These are phyloP conservation scores for Psittacula cyanocephala DNA, from an alignment of 2,113 vertebrate species.

Conservation along the genomic window DNA sequence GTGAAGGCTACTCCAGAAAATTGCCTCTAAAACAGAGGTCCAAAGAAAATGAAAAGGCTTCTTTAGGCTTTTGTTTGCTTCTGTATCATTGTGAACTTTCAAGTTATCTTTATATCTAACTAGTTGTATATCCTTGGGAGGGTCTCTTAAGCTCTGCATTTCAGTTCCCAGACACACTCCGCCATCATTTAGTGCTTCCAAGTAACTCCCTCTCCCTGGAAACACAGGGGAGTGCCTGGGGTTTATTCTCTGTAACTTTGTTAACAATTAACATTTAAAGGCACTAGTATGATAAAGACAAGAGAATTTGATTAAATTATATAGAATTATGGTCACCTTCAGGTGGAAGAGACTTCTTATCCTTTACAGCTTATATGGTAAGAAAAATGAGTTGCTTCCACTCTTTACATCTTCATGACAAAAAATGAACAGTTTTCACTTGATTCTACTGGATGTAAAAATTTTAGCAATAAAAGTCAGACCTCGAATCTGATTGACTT, in stretches of 20 bases:
- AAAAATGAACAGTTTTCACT: neutral
- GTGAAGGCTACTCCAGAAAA: neutral
- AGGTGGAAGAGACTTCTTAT: neutral
- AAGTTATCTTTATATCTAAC: neutral
- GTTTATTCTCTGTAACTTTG: neutral
- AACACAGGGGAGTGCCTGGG: neutral
- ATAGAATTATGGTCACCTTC: neutral
- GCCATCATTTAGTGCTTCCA: neutral
- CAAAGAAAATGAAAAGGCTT: neutral
- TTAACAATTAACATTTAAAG: neutral
- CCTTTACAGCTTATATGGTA: neutral
- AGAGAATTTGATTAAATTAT: neutral
- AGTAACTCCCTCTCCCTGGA: neutral
- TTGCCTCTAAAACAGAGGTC: neutral
- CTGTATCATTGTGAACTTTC: neutral
- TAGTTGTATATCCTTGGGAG: neutral
- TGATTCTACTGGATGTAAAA: neutral
- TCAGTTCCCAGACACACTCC: neutral
- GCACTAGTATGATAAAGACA: neutral
- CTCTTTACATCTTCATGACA: neutral
- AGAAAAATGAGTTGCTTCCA: neutral
- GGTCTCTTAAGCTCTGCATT: neutral
- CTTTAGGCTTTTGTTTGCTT: neutral
- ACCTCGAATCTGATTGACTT: neutral
- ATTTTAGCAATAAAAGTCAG: neutral